phyloP scores from a whole-genome alignment of 2,797 vertebrate genomes.

The Hippopotamyrus pictus region DNA sequence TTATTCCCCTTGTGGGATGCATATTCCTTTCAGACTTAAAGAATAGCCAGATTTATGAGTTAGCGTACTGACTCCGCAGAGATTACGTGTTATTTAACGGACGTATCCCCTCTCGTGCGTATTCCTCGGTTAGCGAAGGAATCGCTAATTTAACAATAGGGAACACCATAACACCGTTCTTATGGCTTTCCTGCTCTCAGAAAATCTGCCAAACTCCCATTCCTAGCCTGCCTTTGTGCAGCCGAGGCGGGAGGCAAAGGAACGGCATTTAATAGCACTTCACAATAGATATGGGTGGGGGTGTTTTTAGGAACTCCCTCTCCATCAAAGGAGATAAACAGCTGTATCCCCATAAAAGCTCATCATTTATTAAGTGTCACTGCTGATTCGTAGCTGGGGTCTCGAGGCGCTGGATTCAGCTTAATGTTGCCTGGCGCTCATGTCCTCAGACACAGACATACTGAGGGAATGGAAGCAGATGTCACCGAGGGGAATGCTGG shows the following conservation, averaged over 20 bases:
- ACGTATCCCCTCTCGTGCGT: not conserved
- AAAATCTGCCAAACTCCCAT: not conserved
- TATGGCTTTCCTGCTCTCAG: not conserved
- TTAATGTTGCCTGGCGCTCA: not conserved
- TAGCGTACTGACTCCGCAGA: not conserved
- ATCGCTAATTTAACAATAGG: not conserved
- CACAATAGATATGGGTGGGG: not conserved
- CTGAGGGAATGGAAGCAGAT: constrained; percentile 57
- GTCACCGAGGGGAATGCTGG: constrained; percentile 33
- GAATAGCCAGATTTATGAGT: not conserved
- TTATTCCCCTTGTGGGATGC: not conserved
- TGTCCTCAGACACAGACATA: constrained; percentile 24
- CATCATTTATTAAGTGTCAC: not conserved
- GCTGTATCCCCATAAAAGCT: not conserved
- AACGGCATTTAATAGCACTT: not conserved
- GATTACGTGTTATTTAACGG: not conserved
- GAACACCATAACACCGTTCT: not conserved
- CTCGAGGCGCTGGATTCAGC: not conserved
- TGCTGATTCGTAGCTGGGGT: not conserved
- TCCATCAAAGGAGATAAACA: not conserved
- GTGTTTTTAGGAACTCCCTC: not conserved
- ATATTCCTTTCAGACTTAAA: not conserved
- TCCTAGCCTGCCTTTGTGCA: not conserved
- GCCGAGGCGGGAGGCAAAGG: not conserved
- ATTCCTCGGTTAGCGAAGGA: not conserved